phyloP scores from a whole-genome alignment of 2,888 invertebrate species.

The Lithophane semibrunnea region DNA sequence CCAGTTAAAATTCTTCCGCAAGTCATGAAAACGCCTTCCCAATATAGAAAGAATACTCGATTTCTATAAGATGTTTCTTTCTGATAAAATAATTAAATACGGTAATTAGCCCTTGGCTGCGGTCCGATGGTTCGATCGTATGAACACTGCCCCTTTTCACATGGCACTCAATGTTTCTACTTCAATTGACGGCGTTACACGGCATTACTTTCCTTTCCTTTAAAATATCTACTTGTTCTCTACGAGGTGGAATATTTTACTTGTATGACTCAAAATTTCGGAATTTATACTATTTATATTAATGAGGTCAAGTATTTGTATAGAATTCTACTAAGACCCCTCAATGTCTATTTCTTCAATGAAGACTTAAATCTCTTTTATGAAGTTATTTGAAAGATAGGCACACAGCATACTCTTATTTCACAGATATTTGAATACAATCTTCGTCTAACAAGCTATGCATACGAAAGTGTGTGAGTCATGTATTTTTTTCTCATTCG shows the following conservation, averaged over 20 bases:
- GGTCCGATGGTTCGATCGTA: slow-evolving; percentile 77
- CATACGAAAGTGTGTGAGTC: slow-evolving; percentile 68
- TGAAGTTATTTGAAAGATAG: background rate
- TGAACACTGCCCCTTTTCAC: slow-evolving; percentile 80
- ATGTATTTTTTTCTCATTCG: slow-evolving; percentile 61
- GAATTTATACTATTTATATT: background rate
- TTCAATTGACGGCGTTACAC: slow-evolving; percentile 66
- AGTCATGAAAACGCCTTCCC: background rate
- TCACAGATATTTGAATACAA: slow-evolving; percentile 42
- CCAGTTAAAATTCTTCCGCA: background rate
- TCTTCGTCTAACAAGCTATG: slow-evolving; percentile 39
- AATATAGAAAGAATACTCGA: slow-evolving; percentile 17
- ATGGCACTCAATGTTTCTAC: slow-evolving; percentile 77
- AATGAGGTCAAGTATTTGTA: background rate
- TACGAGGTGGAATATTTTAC: slow-evolving; percentile 17
- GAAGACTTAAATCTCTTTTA: background rate
- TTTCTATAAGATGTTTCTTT: slow-evolving; percentile 47
- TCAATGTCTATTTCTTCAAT: background rate
- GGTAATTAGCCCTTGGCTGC: slow-evolving; percentile 74
- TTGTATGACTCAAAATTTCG: background rate
- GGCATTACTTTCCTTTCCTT: slow-evolving; percentile 45
- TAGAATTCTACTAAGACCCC: background rate
- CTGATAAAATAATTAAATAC: slow-evolving; percentile 73
- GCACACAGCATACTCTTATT: background rate
- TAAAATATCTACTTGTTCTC: slow-evolving; percentile 47